Conservation (phyloP, 2,797 vertebrate genomes). For the Xiphorhynchus erythropygius region DNA sequence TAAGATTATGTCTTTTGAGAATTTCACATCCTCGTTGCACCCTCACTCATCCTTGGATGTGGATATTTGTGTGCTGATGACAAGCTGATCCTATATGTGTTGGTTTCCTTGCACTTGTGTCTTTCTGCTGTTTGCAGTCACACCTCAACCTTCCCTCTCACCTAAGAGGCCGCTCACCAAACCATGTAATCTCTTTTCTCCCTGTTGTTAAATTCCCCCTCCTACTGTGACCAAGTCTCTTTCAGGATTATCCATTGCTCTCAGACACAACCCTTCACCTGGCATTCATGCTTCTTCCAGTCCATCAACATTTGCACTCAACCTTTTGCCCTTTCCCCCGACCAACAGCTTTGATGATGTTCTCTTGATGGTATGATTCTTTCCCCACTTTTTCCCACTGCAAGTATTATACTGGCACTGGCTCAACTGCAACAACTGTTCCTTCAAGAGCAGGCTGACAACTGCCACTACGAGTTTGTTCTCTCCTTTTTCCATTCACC, state of each 20-base stretch:
- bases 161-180: background rate
- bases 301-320: background rate
- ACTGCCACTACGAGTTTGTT: constrained; percentile 63
- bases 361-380: constrained; percentile 1
- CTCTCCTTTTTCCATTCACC: constrained; percentile 68
- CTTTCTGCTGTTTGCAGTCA: background rate
- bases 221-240: background rate
- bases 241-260: background rate
- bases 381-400: constrained; percentile 23
- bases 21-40: background rate
- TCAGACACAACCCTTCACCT: background rate
- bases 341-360: background rate
- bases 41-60: background rate
- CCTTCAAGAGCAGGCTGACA: constrained; percentile 60
- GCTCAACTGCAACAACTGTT: constrained; percentile 65
- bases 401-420: constrained; percentile 49
- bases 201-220: background rate
- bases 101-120: background rate
- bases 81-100: background rate
- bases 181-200: background rate
- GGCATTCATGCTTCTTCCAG: background rate
- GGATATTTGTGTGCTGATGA: background rate
- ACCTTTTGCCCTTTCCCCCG: background rate
- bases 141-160: background rate
- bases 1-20: background rate